Evolutionary conservation across 2,888 invertebrate genomes (phyloP).

Genomic region (Leucophenga montana): DNA sequence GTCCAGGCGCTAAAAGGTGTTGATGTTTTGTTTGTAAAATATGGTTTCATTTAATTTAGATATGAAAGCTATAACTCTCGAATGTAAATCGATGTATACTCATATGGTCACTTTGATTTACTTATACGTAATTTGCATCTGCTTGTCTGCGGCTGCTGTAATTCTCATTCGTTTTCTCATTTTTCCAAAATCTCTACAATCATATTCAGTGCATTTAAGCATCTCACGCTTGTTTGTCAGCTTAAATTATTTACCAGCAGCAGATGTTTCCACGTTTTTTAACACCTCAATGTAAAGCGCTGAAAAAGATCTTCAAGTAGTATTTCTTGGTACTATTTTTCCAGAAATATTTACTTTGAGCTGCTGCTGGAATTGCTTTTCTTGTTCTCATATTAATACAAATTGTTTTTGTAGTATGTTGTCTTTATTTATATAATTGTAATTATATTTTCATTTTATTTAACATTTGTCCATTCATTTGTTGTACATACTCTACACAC

Average conservation of each 20-base stretch:
- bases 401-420: constrained; percentile 45
- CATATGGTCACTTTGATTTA: no score
- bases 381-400: constrained; percentile 43
- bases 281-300: constrained; percentile 42
- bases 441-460: no score
- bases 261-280: not conserved
- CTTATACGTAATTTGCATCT: no score
- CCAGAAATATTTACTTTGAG: constrained; percentile 32
- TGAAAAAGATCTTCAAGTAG: constrained; percentile 35
- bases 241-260: constrained; percentile 41
- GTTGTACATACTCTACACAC: not conserved
- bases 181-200: not conserved
- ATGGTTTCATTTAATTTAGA: no score
- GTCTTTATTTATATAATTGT: no score
- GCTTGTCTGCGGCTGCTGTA: no score
- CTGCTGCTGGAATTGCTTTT: constrained; percentile 28
- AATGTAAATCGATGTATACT: no score
- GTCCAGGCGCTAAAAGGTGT: no score
- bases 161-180: not conserved
- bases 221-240: constrained; percentile 43
- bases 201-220: constrained; percentile 33
- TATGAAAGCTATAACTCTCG: no score
- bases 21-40: no score
- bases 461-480: no score
- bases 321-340: no score